Percentiles rank a stretch among this genome's conserved stretches.
These are phyloP conservation scores for Myrmecobius fasciatus DNA, from an alignment of 2,113 vertebrate genomes.

Conservation along the genomic window DNA sequence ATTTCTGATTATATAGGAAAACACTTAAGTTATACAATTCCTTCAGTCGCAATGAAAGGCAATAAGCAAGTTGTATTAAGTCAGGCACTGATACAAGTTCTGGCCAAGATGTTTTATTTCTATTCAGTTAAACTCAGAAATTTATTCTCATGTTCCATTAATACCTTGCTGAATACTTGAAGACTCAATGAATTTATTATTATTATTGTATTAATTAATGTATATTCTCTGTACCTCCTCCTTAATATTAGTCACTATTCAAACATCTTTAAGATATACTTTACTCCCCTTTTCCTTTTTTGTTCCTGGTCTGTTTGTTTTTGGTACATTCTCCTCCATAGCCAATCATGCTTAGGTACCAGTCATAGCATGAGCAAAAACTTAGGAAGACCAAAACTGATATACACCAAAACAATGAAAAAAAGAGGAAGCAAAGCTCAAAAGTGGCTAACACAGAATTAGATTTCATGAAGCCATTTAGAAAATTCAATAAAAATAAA, in stretches of 20 bases:
- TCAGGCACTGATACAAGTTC: background rate
- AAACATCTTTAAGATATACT: background rate
- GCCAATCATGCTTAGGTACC: background rate
- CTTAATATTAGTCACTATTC: background rate
- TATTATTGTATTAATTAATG: too few species aligned
- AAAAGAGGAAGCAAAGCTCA: background rate
- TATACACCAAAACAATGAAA: background rate
- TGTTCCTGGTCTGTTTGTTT: background rate
- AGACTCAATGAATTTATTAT: background rate
- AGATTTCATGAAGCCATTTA: background rate
- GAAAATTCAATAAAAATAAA: background rate
- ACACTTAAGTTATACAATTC: too few species aligned
- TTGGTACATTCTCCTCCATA: background rate
- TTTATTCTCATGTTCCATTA: background rate
- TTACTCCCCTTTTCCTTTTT: background rate
- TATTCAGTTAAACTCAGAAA: background rate
- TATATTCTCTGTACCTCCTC: background rate
- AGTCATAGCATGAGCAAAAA: background rate
- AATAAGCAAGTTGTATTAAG: background rate
- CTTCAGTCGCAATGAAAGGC: background rate
- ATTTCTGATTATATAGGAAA: background rate
- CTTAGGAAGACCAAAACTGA: background rate
- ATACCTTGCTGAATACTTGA: background rate
- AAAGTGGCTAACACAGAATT: background rate
- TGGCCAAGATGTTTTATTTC: background rate